Percentiles rank a stretch among this genome's conserved stretches.
Conservation (phyloP, 2,797 vertebrate genomes). For the Gambusia yucatana region DNA sequence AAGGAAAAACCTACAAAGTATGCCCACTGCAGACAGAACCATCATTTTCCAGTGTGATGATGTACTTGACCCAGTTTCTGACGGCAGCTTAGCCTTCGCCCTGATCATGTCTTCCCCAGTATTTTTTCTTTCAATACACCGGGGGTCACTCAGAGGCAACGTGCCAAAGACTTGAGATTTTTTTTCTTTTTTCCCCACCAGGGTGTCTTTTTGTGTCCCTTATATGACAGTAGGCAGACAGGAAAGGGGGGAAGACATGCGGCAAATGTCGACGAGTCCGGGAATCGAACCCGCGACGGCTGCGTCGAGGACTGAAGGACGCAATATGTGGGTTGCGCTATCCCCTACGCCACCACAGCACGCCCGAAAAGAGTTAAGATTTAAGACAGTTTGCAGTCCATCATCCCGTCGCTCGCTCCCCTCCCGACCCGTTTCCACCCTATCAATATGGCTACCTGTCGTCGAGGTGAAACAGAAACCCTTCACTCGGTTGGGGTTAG, state of each 20-base stretch:
- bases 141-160: slow-evolving; percentile 38
- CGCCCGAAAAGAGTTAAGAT: slow-evolving; percentile 11
- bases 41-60: neutral
- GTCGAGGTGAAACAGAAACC: slow-evolving; percentile 53
- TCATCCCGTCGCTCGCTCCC: slow-evolving; percentile 20
- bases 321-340: no score
- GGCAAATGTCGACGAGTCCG: no score
- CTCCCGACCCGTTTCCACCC: slow-evolving; percentile 38
- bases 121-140: neutral
- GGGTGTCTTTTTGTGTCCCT: no score
- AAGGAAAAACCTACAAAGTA: neutral
- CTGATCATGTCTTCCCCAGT: neutral
- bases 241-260: no score
- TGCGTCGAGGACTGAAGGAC: no score
- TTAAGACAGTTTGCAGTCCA: slow-evolving; percentile 40
- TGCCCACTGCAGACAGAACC: neutral
- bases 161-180: slow-evolving; percentile 19
- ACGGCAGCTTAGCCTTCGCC: neutral
- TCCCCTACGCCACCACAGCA: no score
- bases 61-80: neutral
- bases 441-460: slow-evolving; percentile 63
- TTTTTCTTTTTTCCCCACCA: no score
- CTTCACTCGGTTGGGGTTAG: slow-evolving; percentile 33
- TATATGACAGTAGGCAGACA: no score
- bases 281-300: no score